phyloP scores from a whole-genome alignment of 2,797 vertebrate species.

The Scarus forsteni region DNA sequence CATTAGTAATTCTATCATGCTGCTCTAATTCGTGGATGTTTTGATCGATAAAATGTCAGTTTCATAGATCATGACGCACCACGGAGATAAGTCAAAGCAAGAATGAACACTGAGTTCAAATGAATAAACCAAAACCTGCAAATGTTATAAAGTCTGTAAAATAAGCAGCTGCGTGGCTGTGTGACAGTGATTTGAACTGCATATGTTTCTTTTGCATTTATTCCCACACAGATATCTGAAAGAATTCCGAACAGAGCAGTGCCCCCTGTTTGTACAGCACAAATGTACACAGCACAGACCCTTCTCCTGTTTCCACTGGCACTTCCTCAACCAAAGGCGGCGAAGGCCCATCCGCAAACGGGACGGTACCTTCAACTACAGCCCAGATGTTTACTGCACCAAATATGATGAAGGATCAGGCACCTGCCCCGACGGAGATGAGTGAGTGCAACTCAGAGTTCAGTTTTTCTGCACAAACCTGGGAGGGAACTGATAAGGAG shows the following conservation, averaged over 20 bases:
- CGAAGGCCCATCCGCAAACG: conserved; percentile 94
- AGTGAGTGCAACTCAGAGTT: conserved; percentile 86
- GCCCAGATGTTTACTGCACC: conserved; percentile 98
- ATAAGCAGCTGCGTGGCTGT: background rate
- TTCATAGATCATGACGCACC: too few relatives aligned
- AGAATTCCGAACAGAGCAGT: conserved; percentile 98
- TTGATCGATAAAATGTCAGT: too few relatives aligned
- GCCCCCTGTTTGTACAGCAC: conserved; percentile 97
- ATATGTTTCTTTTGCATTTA: background rate
- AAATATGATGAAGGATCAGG: conserved; percentile 98
- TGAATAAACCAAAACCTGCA: background rate
- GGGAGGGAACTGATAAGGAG: too few relatives aligned
- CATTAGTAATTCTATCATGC: background rate
- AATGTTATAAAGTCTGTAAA: background rate
- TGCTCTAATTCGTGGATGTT: too few relatives aligned
- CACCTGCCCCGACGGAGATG: conserved; percentile 96
- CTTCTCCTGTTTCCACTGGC: conserved; percentile 99
- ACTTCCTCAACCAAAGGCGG: conserved; percentile 97
- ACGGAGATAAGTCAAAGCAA: too few relatives aligned
- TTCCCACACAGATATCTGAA: conserved; percentile 93
- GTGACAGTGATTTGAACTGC: background rate
- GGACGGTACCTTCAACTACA: conserved; percentile 98
- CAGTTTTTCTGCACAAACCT: too few relatives aligned
- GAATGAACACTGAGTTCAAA: too few relatives aligned
- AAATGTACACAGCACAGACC: conserved; percentile 98